Base-by-base conservation (phyloP, 2,797 vertebrate species). In the Euthynnus affinis region DNA sequence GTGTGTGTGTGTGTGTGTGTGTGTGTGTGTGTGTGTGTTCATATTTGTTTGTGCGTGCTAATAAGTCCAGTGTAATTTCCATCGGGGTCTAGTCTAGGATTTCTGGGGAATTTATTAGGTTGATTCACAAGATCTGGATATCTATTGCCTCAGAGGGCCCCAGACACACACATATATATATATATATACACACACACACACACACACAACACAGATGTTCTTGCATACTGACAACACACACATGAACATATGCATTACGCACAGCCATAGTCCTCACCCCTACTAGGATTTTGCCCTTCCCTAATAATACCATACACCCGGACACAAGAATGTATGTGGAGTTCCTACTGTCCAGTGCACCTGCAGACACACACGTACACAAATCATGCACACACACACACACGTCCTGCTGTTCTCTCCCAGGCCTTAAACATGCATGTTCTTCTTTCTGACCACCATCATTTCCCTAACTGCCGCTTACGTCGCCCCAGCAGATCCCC, bases 391-490 rank as follows among this genome's bases (percentile, higher is more conserved):
- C 74, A 34, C 58, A 34, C 73, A 37, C 71, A 42, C 74, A 34
- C 58, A 34, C 73, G 76, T 74, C 84, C 85, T 12, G 12, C 86
- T 27, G 61, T 55, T 55, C 59, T 57, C 68, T 58, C 66, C 61
- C 76, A 15, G 72, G 53, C 72, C 77, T 75, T 76, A 85, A 91
- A 90, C 82, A 80, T 82, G 60, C 89, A 78, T 27, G 78, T 76
- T 77, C 81, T 60, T 75, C 62, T 59, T 75, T 74, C 82, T 90
- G 89, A 94, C 80, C 90, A 91, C 85, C 67, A 22, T 90, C 80
- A 93, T 94, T 92, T 94, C 88, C 91, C 89, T 93, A 93, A 93
- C 76, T 86, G 81, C 85, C 17, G 58, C 88, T 81, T 83, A 27
- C 79, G 83, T 72, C 10, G 8, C 80, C 68, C 42, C n/a, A 2